Base-by-base conservation (phyloP, 2,113 vertebrate genomes). In the Nicator chloris region DNA sequence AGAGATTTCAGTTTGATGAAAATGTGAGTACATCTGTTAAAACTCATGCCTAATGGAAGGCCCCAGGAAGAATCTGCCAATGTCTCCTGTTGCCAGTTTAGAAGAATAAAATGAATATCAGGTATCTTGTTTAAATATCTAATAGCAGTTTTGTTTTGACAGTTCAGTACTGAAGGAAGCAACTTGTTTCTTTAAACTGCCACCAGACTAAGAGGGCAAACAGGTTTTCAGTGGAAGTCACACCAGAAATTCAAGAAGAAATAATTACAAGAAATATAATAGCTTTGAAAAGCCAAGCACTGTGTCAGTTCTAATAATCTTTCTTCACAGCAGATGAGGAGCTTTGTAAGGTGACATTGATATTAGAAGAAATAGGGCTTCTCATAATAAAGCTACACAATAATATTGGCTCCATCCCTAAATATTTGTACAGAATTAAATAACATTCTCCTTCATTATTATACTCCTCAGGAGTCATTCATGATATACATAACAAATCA, bases 401-500 rank as follows among this genome's bases (percentile, higher is more conserved):
- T 79, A 77, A 79, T 82, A 73, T 37, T 87, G n/a, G 21, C 61
- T 88, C 45, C 53, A 59, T 92, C 68, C 39, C 51, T 94, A 95
- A 95, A 76, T 91, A 90, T 94, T 84, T 93, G 40, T 51, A 59
- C 45, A 80, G 77, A 91, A 86, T 73, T 94, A 95, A 95, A 92
- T 81, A 95, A 73, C 81, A 86, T 69, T 93, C 57, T 73, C n/a
- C 57, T 95, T 87, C 87, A 81, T 89, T 92, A 93, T 82, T 91
- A 81, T 91, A 71, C 69, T 90, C 76, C 61, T 94, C 47, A 37
- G 90, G 71, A 95, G 33, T 72, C 66, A 65, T 79, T 91, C 79
- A 79, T 73, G 33, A 83, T 90, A 90, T 37, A 88, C 61, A 81
- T 86, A 96, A 95, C 87, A 91, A 95, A 95, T 97, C 90, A 95